Conservation (phyloP, 2,888 invertebrate species). For the Cacoxenus indagator region DNA sequence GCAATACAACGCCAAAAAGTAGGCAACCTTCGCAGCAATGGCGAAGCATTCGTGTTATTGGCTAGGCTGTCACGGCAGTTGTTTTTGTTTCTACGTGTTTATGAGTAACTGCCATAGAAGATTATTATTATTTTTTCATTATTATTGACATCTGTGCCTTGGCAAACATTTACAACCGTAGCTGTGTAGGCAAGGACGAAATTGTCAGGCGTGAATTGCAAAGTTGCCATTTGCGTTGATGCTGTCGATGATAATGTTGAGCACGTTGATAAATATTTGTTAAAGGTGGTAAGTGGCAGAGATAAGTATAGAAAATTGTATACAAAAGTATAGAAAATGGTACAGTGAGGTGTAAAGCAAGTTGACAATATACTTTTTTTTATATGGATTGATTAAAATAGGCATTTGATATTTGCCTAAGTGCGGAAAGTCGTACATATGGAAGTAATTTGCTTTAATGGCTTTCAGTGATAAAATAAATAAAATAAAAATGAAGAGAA, state of each 20-base stretch:
- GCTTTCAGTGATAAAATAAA: too few relatives aligned
- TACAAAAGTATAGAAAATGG: too few relatives aligned
- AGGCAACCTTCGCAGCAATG: background rate
- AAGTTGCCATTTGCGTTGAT: background rate
- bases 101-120: constrained; percentile 7
- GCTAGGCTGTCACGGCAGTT: background rate
- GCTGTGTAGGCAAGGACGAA: background rate
- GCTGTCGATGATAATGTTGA: background rate
- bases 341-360: too few relatives aligned
- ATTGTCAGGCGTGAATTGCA: background rate
- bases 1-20: background rate
- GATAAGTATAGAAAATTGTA: too few relatives aligned
- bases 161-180: background rate
- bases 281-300: background rate
- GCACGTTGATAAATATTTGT: background rate
- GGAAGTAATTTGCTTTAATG: too few relatives aligned
- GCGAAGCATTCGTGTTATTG: background rate
- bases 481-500: too few relatives aligned
- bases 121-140: background rate
- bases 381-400: too few relatives aligned
- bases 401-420: too few relatives aligned
- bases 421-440: too few relatives aligned
- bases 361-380: too few relatives aligned
- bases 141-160: background rate
- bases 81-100: constrained; percentile 9